phyloP scores from a whole-genome alignment of 2,888 invertebrate species.

The Gastracanthus pulcherrimus region DNA sequence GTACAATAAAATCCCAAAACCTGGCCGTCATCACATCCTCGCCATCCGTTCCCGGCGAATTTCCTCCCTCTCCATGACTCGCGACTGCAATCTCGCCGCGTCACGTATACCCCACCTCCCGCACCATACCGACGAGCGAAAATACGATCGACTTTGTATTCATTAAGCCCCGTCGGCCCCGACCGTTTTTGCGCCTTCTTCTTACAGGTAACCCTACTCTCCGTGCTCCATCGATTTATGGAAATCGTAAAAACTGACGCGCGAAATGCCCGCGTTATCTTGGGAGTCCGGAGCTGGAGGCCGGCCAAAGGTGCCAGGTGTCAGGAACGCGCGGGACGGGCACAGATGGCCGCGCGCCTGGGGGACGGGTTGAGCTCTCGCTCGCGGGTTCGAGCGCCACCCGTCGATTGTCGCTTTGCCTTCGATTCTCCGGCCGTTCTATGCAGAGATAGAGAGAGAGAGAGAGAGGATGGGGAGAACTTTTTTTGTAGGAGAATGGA shows the following conservation, averaged over 20 bases:
- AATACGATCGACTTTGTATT: slow-evolving; percentile 16
- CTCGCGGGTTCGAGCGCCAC: neutral
- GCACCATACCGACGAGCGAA: neutral
- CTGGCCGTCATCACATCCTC: too few relatives aligned
- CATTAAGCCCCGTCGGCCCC: neutral
- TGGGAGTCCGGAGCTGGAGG: too few relatives aligned
- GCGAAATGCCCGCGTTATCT: neutral
- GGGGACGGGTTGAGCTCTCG: neutral
- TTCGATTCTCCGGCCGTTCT: too few relatives aligned
- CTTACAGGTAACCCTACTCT: too few relatives aligned
- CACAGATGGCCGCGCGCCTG: neutral
- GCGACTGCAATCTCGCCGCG: neutral
- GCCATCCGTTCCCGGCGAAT: too few relatives aligned
- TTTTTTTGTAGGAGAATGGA: too few relatives aligned
- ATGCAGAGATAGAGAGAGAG: too few relatives aligned
- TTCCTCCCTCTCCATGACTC: too few relatives aligned
- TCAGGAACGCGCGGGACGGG: neutral
- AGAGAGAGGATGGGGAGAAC: too few relatives aligned
- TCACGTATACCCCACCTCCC: neutral
- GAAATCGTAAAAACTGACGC: slow-evolving; percentile 27
- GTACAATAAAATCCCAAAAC: too few relatives aligned
- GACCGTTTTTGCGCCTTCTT: neutral
- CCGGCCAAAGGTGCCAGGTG: slow-evolving; percentile 41
- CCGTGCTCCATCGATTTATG: slow-evolving; percentile 39
- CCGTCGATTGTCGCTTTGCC: neutral